Conservation (phyloP, 2,113 vertebrate species). For the Mormyrus iriodes region DNA sequence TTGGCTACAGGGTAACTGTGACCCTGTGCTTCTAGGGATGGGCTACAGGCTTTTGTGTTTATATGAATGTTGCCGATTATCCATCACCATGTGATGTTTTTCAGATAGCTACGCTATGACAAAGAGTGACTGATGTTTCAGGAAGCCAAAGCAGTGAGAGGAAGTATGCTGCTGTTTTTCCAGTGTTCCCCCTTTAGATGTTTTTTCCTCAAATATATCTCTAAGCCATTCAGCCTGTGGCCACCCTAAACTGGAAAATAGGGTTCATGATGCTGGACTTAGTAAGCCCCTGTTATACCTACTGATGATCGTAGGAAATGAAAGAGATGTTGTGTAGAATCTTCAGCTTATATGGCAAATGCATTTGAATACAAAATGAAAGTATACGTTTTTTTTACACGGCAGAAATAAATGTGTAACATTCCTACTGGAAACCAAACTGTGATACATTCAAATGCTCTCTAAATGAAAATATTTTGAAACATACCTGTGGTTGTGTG, state of each 20-base stretch:
- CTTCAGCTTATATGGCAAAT: neutral
- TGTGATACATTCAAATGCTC: neutral
- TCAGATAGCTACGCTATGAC: neutral
- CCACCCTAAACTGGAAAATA: neutral
- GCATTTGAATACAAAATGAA: neutral
- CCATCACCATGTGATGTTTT: neutral
- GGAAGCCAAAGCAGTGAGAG: neutral
- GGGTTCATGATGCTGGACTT: neutral
- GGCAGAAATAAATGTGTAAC: no score
- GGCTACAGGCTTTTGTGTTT: neutral
- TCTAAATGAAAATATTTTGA: neutral
- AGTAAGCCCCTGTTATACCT: neutral
- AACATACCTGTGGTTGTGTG: neutral
- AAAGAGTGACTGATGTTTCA: neutral
- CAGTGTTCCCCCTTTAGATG: neutral
- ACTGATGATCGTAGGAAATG: neutral
- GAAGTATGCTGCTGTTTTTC: constrained; percentile 1
- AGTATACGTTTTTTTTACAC: neutral
- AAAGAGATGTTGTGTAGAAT: neutral
- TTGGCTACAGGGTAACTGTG: neutral
- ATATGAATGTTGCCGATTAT: neutral
- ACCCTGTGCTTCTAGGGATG: neutral
- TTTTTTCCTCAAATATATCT: neutral
- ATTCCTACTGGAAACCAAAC: neutral
- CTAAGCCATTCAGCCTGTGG: neutral